Evolutionary conservation across 2,113 vertebrate genomes (phyloP).

Genomic region (Columbina picui): DNA sequence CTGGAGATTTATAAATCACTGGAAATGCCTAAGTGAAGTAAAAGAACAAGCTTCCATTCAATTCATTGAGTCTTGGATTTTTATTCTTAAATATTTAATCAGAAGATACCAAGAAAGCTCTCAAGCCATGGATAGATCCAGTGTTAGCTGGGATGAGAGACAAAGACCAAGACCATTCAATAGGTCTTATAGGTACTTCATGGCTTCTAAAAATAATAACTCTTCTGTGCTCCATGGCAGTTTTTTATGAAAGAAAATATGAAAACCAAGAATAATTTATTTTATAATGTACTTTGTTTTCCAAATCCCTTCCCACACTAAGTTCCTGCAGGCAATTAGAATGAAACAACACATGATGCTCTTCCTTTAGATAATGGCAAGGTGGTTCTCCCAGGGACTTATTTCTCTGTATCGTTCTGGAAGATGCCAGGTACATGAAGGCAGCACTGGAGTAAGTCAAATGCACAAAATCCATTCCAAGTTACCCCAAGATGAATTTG

Average conservation of each 20-base stretch:
- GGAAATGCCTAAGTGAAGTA: not conserved
- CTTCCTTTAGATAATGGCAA: not conserved
- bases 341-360: not conserved
- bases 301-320: not conserved
- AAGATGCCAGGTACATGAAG: not conserved
- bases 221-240: fast-evolving
- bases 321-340: not conserved
- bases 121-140: not conserved
- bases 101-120: not conserved
- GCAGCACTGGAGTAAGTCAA: not conserved
- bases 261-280: not conserved
- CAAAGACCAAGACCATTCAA: not conserved
- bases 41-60: not conserved
- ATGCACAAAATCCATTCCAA: not conserved
- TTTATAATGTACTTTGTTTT: not conserved
- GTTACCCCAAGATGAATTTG: not conserved
- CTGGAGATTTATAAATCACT: not conserved
- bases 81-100: not conserved
- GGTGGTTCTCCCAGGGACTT: not conserved
- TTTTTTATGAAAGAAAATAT: not conserved
- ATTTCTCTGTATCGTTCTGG: not conserved
- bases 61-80: not conserved
- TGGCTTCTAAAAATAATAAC: not conserved
- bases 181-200: not conserved
- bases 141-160: not conserved